Conservation (phyloP, 2,113 vertebrate genomes). For the Dinomys branickii region DNA sequence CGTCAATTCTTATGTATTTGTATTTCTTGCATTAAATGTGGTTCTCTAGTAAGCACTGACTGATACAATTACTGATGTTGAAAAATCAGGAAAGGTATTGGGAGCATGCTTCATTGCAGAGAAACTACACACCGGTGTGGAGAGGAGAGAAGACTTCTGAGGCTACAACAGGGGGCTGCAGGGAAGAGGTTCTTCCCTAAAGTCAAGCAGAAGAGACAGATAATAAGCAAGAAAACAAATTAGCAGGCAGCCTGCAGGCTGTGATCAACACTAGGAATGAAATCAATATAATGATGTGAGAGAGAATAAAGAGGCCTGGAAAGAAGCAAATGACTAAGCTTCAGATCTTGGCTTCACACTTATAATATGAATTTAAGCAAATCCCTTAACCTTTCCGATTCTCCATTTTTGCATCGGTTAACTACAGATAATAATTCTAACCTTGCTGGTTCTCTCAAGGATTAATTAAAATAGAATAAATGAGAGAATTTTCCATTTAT, state of each 20-base stretch:
- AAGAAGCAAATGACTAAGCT: background rate
- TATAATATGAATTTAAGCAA: background rate
- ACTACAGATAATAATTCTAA: slow-evolving; percentile 43
- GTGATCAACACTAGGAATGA: background rate
- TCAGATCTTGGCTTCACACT: background rate
- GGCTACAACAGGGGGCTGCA: background rate
- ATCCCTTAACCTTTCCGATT: background rate
- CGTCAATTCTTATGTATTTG: background rate
- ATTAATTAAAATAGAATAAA: background rate
- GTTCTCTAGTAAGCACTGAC: background rate
- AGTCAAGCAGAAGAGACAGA: background rate
- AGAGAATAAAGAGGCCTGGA: background rate
- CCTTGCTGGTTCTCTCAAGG: background rate
- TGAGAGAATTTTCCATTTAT: background rate
- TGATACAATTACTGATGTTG: background rate
- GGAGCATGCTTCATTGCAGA: background rate
- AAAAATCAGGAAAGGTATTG: background rate
- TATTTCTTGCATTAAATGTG: background rate
- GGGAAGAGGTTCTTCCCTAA: background rate
- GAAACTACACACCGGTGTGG: background rate
- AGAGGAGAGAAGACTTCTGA: background rate
- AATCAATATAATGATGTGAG: background rate
- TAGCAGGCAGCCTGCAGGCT: background rate
- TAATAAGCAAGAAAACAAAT: background rate
- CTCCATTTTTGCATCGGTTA: slow-evolving; percentile 1